phyloP scores from a whole-genome alignment of 2,797 vertebrate genomes.

The Austrolebias charrua region DNA sequence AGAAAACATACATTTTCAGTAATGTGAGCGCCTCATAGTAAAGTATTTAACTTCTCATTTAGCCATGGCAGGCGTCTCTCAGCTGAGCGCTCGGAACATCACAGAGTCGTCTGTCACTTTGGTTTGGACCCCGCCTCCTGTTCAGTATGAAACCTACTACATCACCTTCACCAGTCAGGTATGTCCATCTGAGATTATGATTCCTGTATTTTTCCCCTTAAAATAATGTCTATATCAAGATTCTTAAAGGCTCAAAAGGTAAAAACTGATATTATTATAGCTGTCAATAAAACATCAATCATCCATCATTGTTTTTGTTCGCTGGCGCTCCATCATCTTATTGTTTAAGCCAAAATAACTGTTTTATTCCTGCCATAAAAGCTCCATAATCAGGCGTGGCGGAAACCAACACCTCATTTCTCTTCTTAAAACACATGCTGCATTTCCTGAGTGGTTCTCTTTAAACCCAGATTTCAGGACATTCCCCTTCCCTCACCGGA shows the following conservation, averaged over 20 bases:
- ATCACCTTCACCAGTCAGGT: slow-evolving; percentile 82
- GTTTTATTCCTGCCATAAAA: neutral
- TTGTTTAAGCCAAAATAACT: neutral
- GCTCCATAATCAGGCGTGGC: neutral
- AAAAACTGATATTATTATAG: neutral
- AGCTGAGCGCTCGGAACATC: slow-evolving; percentile 70
- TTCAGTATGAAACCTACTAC: slow-evolving; percentile 80
- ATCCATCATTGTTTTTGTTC: neutral
- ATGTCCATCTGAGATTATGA: neutral
- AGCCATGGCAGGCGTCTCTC: slow-evolving; percentile 75
- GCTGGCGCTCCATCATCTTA: neutral
- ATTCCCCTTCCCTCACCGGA: slow-evolving; percentile 12
- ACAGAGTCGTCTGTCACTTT: slow-evolving; percentile 80
- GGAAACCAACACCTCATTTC: slow-evolving; percentile 22
- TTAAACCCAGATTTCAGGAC: neutral
- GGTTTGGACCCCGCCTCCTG: slow-evolving; percentile 77
- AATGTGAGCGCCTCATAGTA: neutral
- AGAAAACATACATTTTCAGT: neutral
- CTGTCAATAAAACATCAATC: neutral
- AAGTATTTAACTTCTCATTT: slow-evolving; percentile 15
- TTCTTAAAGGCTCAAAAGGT: too few species aligned
- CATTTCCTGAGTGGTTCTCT: slow-evolving; percentile 18
- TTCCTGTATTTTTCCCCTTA: neutral
- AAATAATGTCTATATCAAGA: too few species aligned
- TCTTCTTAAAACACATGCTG: slow-evolving; percentile 14